These are phyloP conservation scores for Leptoteleia sp. DNA, from an alignment of 1,140 invertebrate species.

Conservation along the genomic window DNA sequence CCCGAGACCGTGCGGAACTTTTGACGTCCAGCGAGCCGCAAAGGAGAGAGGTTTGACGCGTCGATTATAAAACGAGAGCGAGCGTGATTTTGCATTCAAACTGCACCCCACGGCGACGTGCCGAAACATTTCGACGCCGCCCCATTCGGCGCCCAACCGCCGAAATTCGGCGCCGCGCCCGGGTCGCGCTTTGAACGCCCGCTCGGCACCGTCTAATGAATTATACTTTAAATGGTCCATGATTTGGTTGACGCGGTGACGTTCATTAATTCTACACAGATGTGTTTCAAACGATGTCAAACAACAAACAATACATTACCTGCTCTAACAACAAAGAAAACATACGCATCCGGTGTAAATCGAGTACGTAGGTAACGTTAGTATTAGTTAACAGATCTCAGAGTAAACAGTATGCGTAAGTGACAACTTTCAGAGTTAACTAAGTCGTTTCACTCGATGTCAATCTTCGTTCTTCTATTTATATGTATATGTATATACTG, in stretches of 20 bases:
- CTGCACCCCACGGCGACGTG: conserved; percentile 8
- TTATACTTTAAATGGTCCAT: conserved; percentile 49
- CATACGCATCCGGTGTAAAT: conserved; percentile 46
- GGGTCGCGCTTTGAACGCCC: conserved; percentile 25
- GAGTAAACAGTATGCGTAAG: conserved; percentile 31
- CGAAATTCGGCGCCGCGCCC: conserved; percentile 4
- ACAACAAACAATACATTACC: conserved; percentile 67
- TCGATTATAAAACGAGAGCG: conserved; percentile 16
- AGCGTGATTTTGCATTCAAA: conserved; percentile 41
- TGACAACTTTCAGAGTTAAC: conserved; percentile 42
- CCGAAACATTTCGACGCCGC: conserved; percentile 12
- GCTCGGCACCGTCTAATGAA: conserved; percentile 29
- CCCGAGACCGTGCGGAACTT: neutral
- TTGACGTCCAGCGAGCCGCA: neutral
- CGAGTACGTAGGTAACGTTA: conserved; percentile 11
- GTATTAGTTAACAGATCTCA: conserved; percentile 18
- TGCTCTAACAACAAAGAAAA: conserved; percentile 59
- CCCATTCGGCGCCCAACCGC: neutral
- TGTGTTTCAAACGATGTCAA: conserved; percentile 55
- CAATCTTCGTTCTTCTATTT: conserved; percentile 49
- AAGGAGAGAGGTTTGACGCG: conserved; percentile 23
- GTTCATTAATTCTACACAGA: conserved; percentile 58
- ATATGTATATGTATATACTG: conserved; percentile 53
- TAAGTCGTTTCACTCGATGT: conserved; percentile 33
- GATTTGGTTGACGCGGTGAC: conserved; percentile 54